Conservation (phyloP, 2,888 invertebrate species). For the Allacma fusca region DNA sequence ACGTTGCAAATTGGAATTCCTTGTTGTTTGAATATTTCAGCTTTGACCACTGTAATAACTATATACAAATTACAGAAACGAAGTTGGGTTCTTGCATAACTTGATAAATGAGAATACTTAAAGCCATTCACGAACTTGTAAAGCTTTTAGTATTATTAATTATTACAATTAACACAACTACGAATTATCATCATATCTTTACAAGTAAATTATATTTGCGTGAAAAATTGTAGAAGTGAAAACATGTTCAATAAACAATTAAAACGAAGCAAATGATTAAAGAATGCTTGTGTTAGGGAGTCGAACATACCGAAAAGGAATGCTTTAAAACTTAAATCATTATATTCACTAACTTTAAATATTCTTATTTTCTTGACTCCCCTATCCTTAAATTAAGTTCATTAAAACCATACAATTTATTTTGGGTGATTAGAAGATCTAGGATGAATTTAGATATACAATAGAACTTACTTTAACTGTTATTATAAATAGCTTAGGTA, state of each 20-base stretch:
- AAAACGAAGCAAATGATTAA: not conserved
- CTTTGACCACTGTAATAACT: no score
- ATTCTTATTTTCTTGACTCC: not conserved
- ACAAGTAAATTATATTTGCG: not conserved
- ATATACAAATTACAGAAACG: no score
- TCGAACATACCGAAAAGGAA: not conserved
- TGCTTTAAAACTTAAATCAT: not conserved
- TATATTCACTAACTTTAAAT: not conserved
- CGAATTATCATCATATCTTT: no score
- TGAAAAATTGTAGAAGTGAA: not conserved
- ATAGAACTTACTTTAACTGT: not conserved
- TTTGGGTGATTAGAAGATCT: not conserved
- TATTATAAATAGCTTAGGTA: constrained; percentile 19
- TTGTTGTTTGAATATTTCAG: no score
- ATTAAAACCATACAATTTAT: not conserved
- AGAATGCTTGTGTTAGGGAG: not conserved
- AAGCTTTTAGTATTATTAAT: no score
- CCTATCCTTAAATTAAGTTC: not conserved
- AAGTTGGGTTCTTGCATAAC: no score
- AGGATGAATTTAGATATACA: not conserved
- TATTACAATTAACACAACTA: not conserved
- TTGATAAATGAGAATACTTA: no score
- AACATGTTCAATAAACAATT: not conserved
- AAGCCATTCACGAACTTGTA: no score
- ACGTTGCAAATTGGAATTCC: no score